Base-by-base conservation (phyloP, 2,797 vertebrate genomes). In the Epinephelus coioides region DNA sequence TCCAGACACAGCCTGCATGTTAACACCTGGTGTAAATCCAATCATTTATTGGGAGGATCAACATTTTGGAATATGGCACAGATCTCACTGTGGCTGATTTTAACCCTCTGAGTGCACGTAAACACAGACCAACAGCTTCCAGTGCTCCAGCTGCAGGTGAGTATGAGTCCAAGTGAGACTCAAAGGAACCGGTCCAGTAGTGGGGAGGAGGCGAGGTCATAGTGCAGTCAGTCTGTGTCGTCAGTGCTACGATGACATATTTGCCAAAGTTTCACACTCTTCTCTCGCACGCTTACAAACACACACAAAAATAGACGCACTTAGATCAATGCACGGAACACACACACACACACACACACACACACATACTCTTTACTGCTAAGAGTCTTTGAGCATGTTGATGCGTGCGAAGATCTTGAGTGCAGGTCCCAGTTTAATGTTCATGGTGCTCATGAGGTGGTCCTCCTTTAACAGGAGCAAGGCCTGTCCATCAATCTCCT, bases 401-500 rank as follows among this genome's bases (percentile, higher is more conserved):
- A 99, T 99, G 61, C 97, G 97, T 4, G 98, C 97, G 0, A 97
- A 99, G 93, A 99, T 98, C 95, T 99, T 99, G 73, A 99, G 97
- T 0, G 98, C 98, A 0, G 98, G 98, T 62, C 98, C 98, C 88
- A 99, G 92, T 87, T 99, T 99, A 95, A 99, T 99, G 96, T 99
- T 99, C 98, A 99, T 99, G 88, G 98, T 96, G 70, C 97, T 98
- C 98, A 99, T 99, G 62, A 99, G 96, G 68, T 99, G 98, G 90
- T 99, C 98, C 86, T 99, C 98, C 89, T 99, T 98, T 40, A 99
- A 94, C 83, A 99, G 95, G 72, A 99, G 96, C 94, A 99, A 90
- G 0, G 98, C 98, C 91, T 99, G 98, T 76, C 98, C 98, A 0
- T 99, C 98, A 0, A 99, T 99, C 94, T 99, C 98, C 92, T 99